phyloP scores from a whole-genome alignment of 2,797 vertebrate species.

The Lerista edwardsae region DNA sequence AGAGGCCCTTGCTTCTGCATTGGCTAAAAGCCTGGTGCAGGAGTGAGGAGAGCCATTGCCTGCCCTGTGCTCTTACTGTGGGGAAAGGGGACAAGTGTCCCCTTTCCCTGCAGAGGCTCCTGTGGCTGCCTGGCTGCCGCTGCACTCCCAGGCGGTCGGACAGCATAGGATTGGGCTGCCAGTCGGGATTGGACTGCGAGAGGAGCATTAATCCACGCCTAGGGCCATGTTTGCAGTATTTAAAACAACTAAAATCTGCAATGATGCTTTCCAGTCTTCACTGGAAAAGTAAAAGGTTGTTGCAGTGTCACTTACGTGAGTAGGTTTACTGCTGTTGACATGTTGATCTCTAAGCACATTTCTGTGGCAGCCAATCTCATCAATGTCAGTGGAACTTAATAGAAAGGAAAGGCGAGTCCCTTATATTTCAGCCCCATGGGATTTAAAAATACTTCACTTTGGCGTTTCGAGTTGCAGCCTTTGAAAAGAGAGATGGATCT shows the following conservation, averaged over 20 bases:
- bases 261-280: slow-evolving; percentile 72
- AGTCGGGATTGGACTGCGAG: slow-evolving; percentile 73
- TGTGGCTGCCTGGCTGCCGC: no score
- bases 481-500: slow-evolving; percentile 41
- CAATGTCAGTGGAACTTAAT: background rate
- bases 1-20: no score
- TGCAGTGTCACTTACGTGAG: slow-evolving; percentile 42
- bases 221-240: slow-evolving; percentile 50
- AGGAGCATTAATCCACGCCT: slow-evolving; percentile 56
- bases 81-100: no score
- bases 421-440: background rate
- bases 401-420: background rate
- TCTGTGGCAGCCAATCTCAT: background rate
- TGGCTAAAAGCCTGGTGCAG: no score
- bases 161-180: no score
- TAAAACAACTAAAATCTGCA: slow-evolving; percentile 26
- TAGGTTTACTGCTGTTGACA: background rate
- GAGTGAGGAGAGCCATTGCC: no score
- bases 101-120: no score
- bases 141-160: no score
- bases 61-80: no score
- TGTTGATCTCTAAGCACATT: background rate
- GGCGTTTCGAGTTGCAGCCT: slow-evolving; percentile 19
- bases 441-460: background rate
- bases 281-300: slow-evolving; percentile 82